A percentile compares a stretch with the other conserved stretches of the same genome.
phyloP scores from a whole-genome alignment of 2,113 vertebrate genomes.

The Gymnarchus niloticus region DNA sequence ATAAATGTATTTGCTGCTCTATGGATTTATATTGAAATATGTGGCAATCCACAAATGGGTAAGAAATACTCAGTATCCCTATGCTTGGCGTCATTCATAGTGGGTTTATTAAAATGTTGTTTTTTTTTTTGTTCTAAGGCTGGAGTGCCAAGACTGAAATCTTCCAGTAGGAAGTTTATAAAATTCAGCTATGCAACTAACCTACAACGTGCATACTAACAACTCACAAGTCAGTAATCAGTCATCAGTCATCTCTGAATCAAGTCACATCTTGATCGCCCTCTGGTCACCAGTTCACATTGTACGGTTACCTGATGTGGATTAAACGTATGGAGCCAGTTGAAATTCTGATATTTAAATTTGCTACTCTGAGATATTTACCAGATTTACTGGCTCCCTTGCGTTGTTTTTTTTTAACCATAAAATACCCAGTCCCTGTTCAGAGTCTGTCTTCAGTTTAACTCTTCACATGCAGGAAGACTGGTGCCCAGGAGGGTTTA shows the following conservation, averaged over 20 bases:
- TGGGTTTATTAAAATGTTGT: not conserved
- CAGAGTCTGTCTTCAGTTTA: not conserved
- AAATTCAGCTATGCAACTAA: not conserved
- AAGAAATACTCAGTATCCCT: not conserved
- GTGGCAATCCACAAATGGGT: not conserved
- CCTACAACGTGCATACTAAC: not conserved
- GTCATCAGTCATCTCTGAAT: not conserved
- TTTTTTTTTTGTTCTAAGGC: not conserved
- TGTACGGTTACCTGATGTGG: not conserved
- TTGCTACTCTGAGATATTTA: not conserved
- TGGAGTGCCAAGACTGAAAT: not conserved
- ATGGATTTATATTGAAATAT: too few relatives aligned
- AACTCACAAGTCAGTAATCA: not conserved
- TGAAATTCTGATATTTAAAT: not conserved
- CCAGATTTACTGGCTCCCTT: not conserved
- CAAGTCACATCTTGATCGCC: not conserved
- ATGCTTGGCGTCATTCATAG: not conserved
- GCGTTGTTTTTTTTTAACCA: not conserved
- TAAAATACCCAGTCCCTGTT: not conserved
- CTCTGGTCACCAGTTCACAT: not conserved
- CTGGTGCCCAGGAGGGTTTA: not conserved
- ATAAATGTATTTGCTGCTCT: too few relatives aligned
- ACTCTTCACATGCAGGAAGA: too few relatives aligned
- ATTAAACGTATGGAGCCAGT: not conserved
- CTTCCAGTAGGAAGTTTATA: not conserved